These are phyloP conservation scores for Pseudomyrmex pallidus DNA, from an alignment of 1,140 invertebrate species.

Conservation along the genomic window DNA sequence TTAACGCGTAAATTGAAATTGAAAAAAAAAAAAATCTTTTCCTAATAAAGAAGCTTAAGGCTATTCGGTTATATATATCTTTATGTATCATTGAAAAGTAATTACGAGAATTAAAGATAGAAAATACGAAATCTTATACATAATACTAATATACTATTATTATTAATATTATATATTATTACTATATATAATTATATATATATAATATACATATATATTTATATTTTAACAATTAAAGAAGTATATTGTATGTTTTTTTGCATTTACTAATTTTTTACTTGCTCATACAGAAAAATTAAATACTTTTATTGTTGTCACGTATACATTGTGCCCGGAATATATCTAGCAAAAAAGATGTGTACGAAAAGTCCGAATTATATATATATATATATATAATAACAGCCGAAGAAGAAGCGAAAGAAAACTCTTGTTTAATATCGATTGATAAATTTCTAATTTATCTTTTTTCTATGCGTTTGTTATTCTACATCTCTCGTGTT, in stretches of 20 bases:
- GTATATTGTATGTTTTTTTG: constrained; percentile 76
- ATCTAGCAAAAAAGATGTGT: constrained; percentile 22
- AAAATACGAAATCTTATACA: constrained; percentile 71
- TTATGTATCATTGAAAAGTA: constrained; percentile 69
- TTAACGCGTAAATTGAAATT: constrained; percentile 46
- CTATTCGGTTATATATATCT: constrained; percentile 55
- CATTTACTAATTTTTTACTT: constrained; percentile 74
- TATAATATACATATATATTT: constrained; percentile 79
- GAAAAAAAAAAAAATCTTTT: constrained; percentile 31
- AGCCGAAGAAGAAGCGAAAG: constrained; percentile 15
- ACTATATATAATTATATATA: constrained; percentile 59
- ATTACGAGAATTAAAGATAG: constrained; percentile 66
- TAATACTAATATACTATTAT: constrained; percentile 56
- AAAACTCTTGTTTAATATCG: constrained; percentile 3
- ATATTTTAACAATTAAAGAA: constrained; percentile 83
- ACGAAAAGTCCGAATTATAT: constrained; percentile 29
- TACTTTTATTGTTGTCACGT: constrained; percentile 36
- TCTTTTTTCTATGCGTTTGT: neutral
- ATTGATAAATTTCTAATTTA: constrained; percentile 10
- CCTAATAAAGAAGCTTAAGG: constrained; percentile 36
- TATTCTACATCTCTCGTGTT: too few species aligned
- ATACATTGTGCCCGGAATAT: constrained; percentile 32
- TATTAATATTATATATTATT: constrained; percentile 45
- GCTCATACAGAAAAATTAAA: constrained; percentile 62
- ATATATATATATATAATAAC: constrained; percentile 23